Evolutionary conservation across 2,888 invertebrate species (phyloP), one percentile per base, ranked within the genome.

Genomic region (Ochropacha duplaris): DNA sequence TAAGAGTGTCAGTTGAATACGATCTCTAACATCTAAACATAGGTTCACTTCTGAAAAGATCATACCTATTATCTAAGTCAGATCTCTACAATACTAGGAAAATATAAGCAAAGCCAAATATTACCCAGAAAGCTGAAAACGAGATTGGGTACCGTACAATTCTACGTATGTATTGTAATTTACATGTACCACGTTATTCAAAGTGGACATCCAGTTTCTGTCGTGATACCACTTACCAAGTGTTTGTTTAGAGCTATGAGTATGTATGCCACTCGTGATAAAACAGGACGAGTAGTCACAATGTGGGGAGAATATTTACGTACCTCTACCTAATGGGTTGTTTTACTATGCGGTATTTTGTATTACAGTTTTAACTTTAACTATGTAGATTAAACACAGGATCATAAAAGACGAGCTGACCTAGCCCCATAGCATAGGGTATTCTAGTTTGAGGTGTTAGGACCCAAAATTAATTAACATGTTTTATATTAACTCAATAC

Each of bases 181-280:
- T 51, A 16, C 26, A 51, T 44, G 52, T 44, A 39, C 31, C 52
- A 6, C 26, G 54, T 49, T 24, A 44, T 44, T 44, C 44, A 44
- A 44, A 44, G 44, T 44, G 19, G 8, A 19, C 44, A 36, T 57
- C 55, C 55, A 57, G 36, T 50, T 56, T 50, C 57, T 36, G 49
- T 54, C 50, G 49, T 31, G 16, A 34, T 31, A 50, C 59, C 52
- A 57, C 59, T 54, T 55, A 58, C 28, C 34, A 3, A 51, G 51
- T 58, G 61, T 61, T 58, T 58, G 36, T 49, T 56, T 22, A 19
- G 14, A 31, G 34, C 14, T 50, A 52, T 44, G 36, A 31, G 22
- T 34, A 34, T 54, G 31, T 22, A 28, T 36, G 34, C 14, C 54
- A 34, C 22, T 34, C 16, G 22, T 9, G n/a, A 36, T 19, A 19